These are phyloP conservation scores for Mus musculus DNA, from an alignment of 2,113 vertebrate species.

Conservation along the genomic window DNA sequence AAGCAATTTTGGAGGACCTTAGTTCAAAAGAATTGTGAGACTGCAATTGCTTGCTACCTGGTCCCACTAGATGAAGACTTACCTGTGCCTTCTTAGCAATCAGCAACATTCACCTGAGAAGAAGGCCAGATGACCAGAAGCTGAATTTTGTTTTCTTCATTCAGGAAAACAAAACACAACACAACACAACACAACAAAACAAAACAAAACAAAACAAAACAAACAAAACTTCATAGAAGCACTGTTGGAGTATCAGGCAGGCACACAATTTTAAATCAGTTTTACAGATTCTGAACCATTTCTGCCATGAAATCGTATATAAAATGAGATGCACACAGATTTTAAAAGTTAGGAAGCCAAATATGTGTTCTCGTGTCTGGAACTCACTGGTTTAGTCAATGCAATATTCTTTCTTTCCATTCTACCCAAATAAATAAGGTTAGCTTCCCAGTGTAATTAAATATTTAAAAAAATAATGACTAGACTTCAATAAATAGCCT, in stretches of 20 bases:
- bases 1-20: background rate
- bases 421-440: background rate
- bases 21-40: background rate
- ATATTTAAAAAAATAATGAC: background rate
- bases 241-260: background rate
- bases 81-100: fast-evolving
- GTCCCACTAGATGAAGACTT: background rate
- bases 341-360: background rate
- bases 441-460: background rate
- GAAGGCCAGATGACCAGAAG: background rate
- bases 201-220: background rate
- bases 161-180: background rate
- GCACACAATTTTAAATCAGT: background rate
- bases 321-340: background rate
- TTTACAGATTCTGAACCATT: background rate
- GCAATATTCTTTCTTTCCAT: background rate
- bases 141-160: too few relatives aligned
- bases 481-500: background rate
- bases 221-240: background rate
- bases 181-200: too few relatives aligned
- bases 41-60: background rate
- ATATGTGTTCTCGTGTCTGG: background rate
- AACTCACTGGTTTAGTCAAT: background rate
- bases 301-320: background rate
- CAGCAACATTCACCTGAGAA: background rate